Percentiles rank a stretch among this genome's conserved stretches.
Evolutionary conservation across 2,113 vertebrate species (phyloP).

Genomic region (Himantopus leucocephalus): DNA sequence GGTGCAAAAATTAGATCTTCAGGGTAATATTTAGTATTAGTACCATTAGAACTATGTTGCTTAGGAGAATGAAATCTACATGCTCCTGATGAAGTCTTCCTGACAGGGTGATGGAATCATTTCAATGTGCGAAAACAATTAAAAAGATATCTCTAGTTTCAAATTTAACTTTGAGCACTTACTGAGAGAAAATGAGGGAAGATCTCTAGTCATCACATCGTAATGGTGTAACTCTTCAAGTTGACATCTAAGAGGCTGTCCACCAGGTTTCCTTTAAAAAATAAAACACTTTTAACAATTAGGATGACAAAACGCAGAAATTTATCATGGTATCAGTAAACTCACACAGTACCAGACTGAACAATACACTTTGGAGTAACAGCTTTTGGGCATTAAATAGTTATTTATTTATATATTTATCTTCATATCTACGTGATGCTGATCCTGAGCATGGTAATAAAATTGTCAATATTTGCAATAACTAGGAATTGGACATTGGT

Average conservation of each 20-base stretch:
- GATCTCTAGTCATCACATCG: neutral
- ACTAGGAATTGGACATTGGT: fast-evolving
- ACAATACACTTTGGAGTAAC: fast-evolving
- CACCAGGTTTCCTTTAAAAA: neutral
- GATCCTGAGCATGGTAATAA: neutral
- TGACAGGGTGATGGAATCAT: neutral
- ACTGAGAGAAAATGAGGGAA: neutral
- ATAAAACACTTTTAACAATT: neutral
- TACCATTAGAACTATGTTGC: neutral
- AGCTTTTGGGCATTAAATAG: neutral
- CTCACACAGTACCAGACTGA: neutral
- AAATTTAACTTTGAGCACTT: neutral
- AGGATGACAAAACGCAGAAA: neutral
- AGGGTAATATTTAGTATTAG: neutral
- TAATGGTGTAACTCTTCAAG: neutral
- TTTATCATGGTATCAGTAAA: neutral
- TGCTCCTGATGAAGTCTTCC: neutral
- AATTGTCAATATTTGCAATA: neutral
- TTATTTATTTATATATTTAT: no score
- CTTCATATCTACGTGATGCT: neutral
- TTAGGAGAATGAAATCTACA: neutral
- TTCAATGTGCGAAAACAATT: neutral
- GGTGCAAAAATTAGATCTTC: neutral
- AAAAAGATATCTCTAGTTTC: neutral
- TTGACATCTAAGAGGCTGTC: neutral